Percentiles rank a stretch among this genome's conserved stretches.
Conservation (phyloP, 2,797 vertebrate species). For the Cuniculus paca region DNA sequence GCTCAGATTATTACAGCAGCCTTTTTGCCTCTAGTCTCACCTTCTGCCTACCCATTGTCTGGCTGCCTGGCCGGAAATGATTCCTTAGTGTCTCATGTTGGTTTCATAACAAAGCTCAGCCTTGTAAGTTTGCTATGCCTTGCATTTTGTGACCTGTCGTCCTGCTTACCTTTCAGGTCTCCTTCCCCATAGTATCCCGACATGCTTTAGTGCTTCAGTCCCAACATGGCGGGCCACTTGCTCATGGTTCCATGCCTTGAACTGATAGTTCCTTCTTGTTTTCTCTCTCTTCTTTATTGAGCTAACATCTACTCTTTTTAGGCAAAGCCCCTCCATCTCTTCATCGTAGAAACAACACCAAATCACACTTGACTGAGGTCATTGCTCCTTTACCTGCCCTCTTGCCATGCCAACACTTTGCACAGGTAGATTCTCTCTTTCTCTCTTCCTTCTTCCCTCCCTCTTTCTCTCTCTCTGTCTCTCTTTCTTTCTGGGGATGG, state of each 20-base stretch:
- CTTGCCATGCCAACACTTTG: not conserved
- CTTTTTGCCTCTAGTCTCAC: not conserved
- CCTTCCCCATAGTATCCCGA: not conserved
- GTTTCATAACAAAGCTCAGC: not conserved
- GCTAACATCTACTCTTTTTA: not conserved
- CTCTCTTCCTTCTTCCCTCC: not conserved
- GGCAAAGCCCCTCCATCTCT: not conserved
- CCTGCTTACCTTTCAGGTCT: not conserved
- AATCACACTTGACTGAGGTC: not conserved
- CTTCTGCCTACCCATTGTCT: not conserved
- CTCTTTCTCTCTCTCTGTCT: not conserved
- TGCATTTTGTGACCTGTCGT: not conserved
- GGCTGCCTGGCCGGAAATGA: not conserved
- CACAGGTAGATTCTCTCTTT: not conserved
- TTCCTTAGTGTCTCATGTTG: not conserved
- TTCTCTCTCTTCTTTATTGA: not conserved
- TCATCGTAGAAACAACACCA: not conserved
- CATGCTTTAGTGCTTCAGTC: not conserved
- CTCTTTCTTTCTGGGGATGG: not conserved
- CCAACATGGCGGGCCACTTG: not conserved
- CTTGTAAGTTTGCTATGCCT: too few species aligned
- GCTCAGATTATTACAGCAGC: too few species aligned
- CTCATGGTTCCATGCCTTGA: not conserved
- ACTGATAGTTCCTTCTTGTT: rapidly evolving
- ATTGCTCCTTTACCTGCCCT: not conserved